Percentiles rank a stretch among this genome's conserved stretches.
phyloP scores from a whole-genome alignment of 2,797 vertebrate genomes.

The Cephalopachus bancanus region DNA sequence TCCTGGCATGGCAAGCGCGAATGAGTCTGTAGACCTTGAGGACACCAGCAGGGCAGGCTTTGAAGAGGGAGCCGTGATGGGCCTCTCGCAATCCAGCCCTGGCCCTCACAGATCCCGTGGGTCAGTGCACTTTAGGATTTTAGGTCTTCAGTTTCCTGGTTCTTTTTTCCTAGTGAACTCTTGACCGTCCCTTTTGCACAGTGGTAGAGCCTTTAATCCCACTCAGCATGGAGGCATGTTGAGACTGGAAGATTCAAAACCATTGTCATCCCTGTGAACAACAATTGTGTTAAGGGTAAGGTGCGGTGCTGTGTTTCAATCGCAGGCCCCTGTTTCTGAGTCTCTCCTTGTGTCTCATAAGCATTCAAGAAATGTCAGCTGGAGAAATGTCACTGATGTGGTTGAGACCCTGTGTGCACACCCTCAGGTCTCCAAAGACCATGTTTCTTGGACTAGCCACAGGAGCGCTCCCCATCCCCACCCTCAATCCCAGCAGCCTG shows the following conservation, averaged over 20 bases:
- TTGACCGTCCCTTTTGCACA: background rate
- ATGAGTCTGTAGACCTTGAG: background rate
- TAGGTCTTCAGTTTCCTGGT: background rate
- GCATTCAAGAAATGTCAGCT: background rate
- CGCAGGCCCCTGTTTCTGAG: background rate
- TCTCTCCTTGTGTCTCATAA: background rate
- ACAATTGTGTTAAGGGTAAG: background rate
- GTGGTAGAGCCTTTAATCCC: background rate
- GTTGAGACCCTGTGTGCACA: background rate
- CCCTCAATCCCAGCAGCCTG: background rate
- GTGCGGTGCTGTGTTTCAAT: background rate
- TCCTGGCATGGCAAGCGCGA: background rate
- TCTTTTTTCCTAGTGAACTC: background rate
- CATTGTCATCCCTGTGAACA: background rate
- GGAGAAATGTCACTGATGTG: background rate
- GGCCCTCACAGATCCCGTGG: background rate
- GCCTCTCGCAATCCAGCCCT: background rate
- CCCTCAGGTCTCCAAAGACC: conserved; percentile 4
- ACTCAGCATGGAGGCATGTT: background rate
- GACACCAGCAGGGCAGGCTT: background rate
- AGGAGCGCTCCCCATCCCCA: background rate
- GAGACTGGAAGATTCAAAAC: background rate
- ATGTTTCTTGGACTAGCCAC: background rate
- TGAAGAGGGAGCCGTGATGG: background rate
- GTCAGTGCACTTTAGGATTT: background rate